Evolutionary conservation across 2,113 vertebrate genomes (phyloP).

Genomic region (Motacilla tschutschensis): DNA sequence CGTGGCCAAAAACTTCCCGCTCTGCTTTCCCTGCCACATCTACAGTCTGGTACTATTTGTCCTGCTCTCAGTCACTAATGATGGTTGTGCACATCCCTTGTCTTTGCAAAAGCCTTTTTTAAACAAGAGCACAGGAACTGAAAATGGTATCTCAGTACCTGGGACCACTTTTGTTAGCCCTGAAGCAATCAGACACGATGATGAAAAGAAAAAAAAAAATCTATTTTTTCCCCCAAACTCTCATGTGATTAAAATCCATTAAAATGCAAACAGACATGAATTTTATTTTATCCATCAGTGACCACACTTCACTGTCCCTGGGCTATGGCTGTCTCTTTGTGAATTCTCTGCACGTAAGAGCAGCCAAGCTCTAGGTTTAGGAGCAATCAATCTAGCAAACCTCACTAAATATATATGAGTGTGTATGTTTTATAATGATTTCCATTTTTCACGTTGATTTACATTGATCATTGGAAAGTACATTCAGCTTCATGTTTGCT

Average conservation of each 20-base stretch:
- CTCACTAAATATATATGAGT: background rate
- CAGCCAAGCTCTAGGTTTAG: constrained; percentile 4
- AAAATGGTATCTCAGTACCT: background rate
- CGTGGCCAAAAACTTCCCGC: constrained; percentile 1
- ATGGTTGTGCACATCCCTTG: background rate
- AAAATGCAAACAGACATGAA: constrained; percentile 45
- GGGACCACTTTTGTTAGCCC: background rate
- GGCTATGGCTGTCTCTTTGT: constrained; percentile 26
- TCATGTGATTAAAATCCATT: constrained; percentile 43
- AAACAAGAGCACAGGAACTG: background rate
- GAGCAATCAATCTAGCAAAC: constrained; percentile 10
- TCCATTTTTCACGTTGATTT: constrained; percentile 3
- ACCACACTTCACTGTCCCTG: background rate
- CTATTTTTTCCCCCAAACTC: background rate
- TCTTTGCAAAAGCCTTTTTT: background rate
- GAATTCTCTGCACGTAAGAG: background rate
- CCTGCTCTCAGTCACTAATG: constrained; percentile 2
- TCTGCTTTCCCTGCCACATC: background rate
- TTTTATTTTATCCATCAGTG: constrained; percentile 55
- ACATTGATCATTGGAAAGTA: background rate
- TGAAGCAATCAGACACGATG: background rate
- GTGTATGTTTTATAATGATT: background rate
- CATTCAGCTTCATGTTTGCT: constrained; percentile 36
- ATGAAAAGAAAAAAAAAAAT: background rate
- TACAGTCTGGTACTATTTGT: background rate